Evolutionary conservation across 2,113 vertebrate genomes (phyloP), one percentile per base, ranked within the genome.

Genomic region (Pungitius pungitius): DNA sequence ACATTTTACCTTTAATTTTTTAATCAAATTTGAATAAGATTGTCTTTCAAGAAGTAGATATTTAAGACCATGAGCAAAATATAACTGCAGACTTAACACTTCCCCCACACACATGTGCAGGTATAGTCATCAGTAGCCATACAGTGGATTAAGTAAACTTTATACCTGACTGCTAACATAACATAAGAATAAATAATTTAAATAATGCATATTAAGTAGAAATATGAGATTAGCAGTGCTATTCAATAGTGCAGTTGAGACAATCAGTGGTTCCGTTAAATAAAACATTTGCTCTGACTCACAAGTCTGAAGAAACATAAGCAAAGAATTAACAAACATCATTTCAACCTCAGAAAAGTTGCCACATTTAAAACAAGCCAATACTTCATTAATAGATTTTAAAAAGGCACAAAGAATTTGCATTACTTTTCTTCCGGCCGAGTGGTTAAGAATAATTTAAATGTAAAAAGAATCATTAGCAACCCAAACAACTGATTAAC

Each of bases 211-310:
- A 26, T 52, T 26, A 22, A 42, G 27, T 61, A 42, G 5, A 65
- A 55, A 66, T 40, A 24, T 65, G 60, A 75, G 27, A 51, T 26
- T 20, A 71, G 51, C 27, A 58, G 63, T n/a, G 6, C 59, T 22
- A 59, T 45, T 62, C 35, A 47, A 6, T 56, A 6, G 42, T 27
- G n/a, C 12, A 22, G 37, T 11, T 73, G 8, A 58, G 20, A 65
- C 18, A 26, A 56, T 60, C 43, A 20, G 5, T 12, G n/a, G 56
- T 40, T 58, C 54, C 52, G 26, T 40, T 27, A 74, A 42, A 33
- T 27, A 35, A 64, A 83, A 61, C 33, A 61, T 54, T 17, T 58
- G 47, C 62, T 62, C 79, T 75, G 71, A 78, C 30, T 78, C 63
- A 73, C 63, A 47, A 60, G 27, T 43, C 56, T 18, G 18, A 68